Evolutionary conservation across 2,797 vertebrate genomes (phyloP), one percentile per base, ranked within the genome.

Genomic region (Schizothorax lantsangensis): DNA sequence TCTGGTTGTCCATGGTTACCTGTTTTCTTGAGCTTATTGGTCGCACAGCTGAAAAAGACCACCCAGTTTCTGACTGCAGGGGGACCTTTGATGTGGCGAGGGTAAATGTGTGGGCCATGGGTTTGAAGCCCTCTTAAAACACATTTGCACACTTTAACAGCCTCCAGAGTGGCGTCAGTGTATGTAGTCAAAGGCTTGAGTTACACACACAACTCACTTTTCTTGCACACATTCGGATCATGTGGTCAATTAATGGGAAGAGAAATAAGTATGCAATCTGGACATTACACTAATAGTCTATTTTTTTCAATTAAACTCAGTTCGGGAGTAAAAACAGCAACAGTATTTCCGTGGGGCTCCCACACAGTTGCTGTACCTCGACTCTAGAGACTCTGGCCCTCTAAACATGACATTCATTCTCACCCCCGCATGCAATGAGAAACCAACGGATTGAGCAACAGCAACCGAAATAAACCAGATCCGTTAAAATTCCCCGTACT

Each of bases 71-170:
- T 84, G 87, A 88, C 93, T 91, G 90, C 89, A 91, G 89, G 89
- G 91, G 89, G 71, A 81, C 38, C 92, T 95, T 95, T 95, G 93
- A 96, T 95, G 95, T 95, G 95, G 94, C 88, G 81, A 64, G 64
- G 88, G 90, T 91, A 92, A 91, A 94, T 95, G 93, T 93, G 93
- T 91, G 89, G 90, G 88, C 91, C 89, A 92, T 89, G 92, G 92
- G 89, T 87, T 91, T 93, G 89, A 91, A 92, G 90, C 64, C 89
- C 90, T 89, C 90, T 92, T 92, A 90, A 94, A 94, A 93, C 91
- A 91, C 91, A 91, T 92, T 94, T 23, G 89, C 86, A 91, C 88
- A 86, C 84, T 93, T 95, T 95, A 93, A 94, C 90, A 88, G 94
- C 93, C 94, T 93, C 92, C 92, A 92, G 93, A 90, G 92, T 90